phyloP scores from a whole-genome alignment of 2,113 vertebrate genomes.

The Ophiodon elongatus region DNA sequence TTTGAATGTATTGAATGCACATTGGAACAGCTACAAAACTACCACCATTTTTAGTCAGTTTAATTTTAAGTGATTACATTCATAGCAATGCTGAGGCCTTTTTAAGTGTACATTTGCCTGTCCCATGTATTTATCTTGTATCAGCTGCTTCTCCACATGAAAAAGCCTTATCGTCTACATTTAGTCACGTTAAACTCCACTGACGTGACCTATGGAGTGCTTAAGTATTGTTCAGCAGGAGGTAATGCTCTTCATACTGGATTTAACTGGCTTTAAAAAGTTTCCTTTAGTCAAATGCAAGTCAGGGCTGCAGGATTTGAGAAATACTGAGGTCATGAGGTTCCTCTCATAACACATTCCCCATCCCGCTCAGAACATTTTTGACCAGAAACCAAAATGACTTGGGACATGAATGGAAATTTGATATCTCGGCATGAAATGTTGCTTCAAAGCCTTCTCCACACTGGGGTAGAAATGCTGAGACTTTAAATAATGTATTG shows the following conservation, averaged over 20 bases:
- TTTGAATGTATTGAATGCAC: not conserved
- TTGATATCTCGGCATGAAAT: not conserved
- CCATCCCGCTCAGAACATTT: not conserved
- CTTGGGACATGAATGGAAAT: not conserved
- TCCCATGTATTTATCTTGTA: not conserved
- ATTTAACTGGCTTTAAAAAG: conserved; percentile 17
- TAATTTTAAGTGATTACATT: conserved; percentile 22
- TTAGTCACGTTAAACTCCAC: conserved; percentile 5
- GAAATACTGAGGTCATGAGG: not conserved
- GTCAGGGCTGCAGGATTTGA: conserved; percentile 11
- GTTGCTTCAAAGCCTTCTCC: not conserved
- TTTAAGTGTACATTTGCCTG: not conserved
- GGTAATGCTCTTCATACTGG: conserved; percentile 24
- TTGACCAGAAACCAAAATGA: not conserved
- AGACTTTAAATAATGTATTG: conserved; percentile 13
- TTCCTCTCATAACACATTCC: not conserved
- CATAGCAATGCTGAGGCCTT: not conserved
- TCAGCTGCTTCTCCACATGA: conserved; percentile 1
- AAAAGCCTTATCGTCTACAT: conserved; percentile 1
- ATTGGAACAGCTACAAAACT: not conserved
- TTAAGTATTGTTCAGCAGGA: not conserved
- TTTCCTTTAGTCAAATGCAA: not conserved
- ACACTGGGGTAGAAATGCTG: not conserved
- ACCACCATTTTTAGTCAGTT: conserved; percentile 20
- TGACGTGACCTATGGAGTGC: conserved; percentile 13